Conservation (phyloP, 2,113 vertebrate genomes). For the Phalacrocorax aristotelis region DNA sequence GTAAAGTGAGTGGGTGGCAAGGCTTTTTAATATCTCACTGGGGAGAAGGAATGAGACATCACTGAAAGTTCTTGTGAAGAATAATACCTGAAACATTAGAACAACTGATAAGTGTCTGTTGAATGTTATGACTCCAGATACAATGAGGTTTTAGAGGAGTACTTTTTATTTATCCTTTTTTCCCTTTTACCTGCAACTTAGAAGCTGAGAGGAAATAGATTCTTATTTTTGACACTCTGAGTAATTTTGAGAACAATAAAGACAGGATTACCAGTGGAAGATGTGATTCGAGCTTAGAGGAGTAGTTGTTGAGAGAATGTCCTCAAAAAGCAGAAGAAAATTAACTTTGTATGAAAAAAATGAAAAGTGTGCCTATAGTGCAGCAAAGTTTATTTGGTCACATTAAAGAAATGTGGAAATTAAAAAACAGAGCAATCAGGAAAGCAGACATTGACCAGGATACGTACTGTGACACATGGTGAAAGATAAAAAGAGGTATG, state of each 20-base stretch:
- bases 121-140: slow-evolving; percentile 4
- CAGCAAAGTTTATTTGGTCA: background rate
- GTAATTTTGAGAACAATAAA: background rate
- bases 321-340: background rate
- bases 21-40: slow-evolving; percentile 2
- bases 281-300: background rate
- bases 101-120: background rate
- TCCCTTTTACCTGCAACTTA: background rate
- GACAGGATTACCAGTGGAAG: background rate
- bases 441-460: background rate
- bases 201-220: background rate
- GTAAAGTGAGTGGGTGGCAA: slow-evolving; percentile 5
- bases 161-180: background rate
- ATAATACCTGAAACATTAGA: slow-evolving; percentile 11
- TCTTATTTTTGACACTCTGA: background rate
- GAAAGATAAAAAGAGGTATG: background rate
- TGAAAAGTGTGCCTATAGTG: background rate
- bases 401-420: background rate
- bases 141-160: background rate
- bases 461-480: background rate
- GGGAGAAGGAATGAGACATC: background rate
- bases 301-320: background rate
- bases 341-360: background rate
- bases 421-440: background rate
- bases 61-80: background rate